These are phyloP conservation scores for Columba livia DNA, from an alignment of 2,113 vertebrate species.

Conservation along the genomic window DNA sequence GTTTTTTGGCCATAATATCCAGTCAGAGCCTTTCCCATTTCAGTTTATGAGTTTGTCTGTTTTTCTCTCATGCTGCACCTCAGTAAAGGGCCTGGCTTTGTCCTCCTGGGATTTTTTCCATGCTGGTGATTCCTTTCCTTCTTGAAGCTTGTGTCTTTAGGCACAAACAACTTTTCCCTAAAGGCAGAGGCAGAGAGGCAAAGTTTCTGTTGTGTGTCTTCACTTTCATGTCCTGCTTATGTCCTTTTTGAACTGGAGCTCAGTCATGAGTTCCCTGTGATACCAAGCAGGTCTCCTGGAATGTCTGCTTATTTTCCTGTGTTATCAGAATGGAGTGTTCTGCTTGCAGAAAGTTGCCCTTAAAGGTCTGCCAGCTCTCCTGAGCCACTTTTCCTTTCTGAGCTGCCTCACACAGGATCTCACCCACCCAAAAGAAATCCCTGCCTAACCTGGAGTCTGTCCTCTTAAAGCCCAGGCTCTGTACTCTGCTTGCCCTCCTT, in stretches of 20 bases:
- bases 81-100: not conserved
- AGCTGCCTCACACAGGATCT: not conserved
- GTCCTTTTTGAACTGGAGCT: not conserved
- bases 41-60: not conserved
- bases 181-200: not conserved
- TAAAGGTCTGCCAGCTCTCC: not conserved
- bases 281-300: not conserved
- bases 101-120: not conserved
- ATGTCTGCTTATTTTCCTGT: not conserved
- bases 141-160: not conserved
- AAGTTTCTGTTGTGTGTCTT: not conserved
- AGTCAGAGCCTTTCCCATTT: not conserved
- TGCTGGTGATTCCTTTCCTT: not conserved
- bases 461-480: not conserved
- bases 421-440: not conserved
- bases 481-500: too few relatives aligned
- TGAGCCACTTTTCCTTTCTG: not conserved
- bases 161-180: not conserved
- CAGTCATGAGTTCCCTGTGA: not conserved
- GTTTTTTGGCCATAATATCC: not conserved
- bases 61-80: not conserved
- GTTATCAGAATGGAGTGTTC: not conserved
- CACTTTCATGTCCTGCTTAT: not conserved
- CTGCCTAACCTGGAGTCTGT: not conserved
- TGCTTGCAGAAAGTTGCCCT: not conserved